Conservation (phyloP, 2,113 vertebrate genomes). For the Grallaria varia region DNA sequence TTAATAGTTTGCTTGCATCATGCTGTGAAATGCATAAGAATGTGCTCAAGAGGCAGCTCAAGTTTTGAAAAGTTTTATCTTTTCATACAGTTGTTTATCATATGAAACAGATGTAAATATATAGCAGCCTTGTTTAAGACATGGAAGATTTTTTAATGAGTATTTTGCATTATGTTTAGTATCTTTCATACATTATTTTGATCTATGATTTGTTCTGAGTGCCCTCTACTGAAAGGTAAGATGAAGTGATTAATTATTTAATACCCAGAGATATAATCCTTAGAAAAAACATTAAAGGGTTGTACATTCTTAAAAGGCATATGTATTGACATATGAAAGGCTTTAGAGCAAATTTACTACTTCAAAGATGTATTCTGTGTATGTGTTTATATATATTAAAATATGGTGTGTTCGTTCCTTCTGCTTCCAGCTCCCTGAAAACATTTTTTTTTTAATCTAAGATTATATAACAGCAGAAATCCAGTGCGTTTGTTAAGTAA, state of each 20-base stretch:
- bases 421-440: not conserved
- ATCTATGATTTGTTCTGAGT: conserved; percentile 68
- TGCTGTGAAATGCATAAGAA: not conserved
- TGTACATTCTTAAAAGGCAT: not conserved
- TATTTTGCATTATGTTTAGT: not conserved
- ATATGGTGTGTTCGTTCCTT: not conserved
- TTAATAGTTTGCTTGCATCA: conserved; percentile 40
- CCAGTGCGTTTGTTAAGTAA: not conserved
- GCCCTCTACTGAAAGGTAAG: conserved; percentile 71
- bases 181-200: conserved; percentile 25
- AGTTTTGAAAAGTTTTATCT: not conserved
- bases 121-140: not conserved
- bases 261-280: not conserved
- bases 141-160: not conserved
- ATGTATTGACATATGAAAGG: not conserved
- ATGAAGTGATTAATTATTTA: conserved; percentile 70
- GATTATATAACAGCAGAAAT: not conserved
- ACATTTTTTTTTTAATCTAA: not conserved
- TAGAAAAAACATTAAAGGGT: not conserved
- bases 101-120: conserved; percentile 8
- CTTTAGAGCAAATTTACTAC: not conserved
- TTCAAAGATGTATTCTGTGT: not conserved
- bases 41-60: not conserved
- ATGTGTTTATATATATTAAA: not conserved
- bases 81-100: not conserved